These are phyloP conservation scores for Plectrocnemia conspersa DNA, from an alignment of 1,140 invertebrate species.

Conservation along the genomic window DNA sequence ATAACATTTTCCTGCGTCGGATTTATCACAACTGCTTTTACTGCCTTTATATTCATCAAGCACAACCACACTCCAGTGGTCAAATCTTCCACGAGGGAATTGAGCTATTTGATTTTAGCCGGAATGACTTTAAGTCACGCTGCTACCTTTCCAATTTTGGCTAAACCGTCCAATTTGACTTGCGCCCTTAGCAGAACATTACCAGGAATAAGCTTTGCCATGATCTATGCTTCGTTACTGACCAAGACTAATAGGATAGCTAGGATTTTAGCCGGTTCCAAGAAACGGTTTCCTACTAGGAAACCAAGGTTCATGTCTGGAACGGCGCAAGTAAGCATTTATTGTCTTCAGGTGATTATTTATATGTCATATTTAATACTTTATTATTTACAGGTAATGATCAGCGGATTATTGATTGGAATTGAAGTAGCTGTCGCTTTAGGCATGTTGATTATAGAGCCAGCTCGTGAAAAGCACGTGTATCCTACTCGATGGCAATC, in stretches of 20 bases:
- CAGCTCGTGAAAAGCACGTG: constrained; percentile 57
- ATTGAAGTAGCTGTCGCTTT: constrained; percentile 67
- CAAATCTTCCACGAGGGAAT: constrained; percentile 75
- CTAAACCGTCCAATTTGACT: constrained; percentile 61
- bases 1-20: constrained; percentile 62
- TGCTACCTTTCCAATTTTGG: constrained; percentile 63
- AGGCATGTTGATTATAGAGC: constrained; percentile 65
- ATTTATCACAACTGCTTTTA: constrained; percentile 60
- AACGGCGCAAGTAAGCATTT: constrained; percentile 44
- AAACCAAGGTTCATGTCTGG: constrained; percentile 65
- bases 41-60: constrained; percentile 62
- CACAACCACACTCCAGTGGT: constrained; percentile 77
- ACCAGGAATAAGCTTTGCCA: constrained; percentile 73
- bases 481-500: constrained; percentile 56
- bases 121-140: constrained; percentile 51
- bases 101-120: constrained; percentile 72
- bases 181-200: constrained; percentile 67
- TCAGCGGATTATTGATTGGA: constrained; percentile 61
- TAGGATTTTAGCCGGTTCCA: constrained; percentile 75
- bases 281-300: constrained; percentile 73
- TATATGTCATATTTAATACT: neutral
- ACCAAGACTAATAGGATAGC: constrained; percentile 86
- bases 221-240: constrained; percentile 78
- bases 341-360: neutral
- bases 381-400: constrained; percentile 54